Base-by-base conservation (phyloP, 23 tunicate species). In the Pegea sp. region DNA sequence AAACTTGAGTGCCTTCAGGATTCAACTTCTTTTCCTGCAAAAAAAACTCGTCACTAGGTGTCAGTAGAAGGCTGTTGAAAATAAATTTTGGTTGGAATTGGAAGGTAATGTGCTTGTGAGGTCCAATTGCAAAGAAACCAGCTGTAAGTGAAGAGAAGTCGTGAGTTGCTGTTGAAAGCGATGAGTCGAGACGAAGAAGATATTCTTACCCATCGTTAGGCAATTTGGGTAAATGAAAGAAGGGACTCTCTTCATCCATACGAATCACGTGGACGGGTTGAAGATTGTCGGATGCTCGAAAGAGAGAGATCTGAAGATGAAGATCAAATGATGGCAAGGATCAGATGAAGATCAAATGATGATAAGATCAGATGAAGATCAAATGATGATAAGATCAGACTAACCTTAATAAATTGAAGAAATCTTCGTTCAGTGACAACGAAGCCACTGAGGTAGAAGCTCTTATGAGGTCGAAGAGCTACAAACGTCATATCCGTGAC, bases 131-230 rank as follows among this genome's bases (percentile, higher is more conserved):
- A n/a, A n/a, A n/a, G n/a, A n/a, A n/a, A n/a, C n/a, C n/a, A n/a
- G n/a, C n/a, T n/a, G n/a, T n/a, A n/a, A n/a, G n/a, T 78, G 31
- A 78, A 78, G 49, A 63, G 72, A 24, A 78, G 77, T 28, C 77
- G 70, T 44, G 70, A 64, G 29, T 72, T 64, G 34, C 77, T 77
- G 0, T 77, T 66, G 3, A 68, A 69, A 13, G 71, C 77, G 33
- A 70, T 78, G 78, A 78, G 64, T 44, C 28, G 22, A 4, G 76
- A 77, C 0, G 92, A 78, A 52, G 52, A 64, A 28, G 78, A 78
- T n/a, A n/a, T n/a, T n/a, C n/a, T n/a, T n/a, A n/a, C n/a, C n/a
- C n/a, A n/a, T n/a, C n/a, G n/a, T n/a, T n/a, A n/a, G n/a, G n/a
- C n/a, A n/a, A n/a, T n/a, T n/a, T 32, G 8, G 55, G 28, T 6